Percentiles rank a stretch among this genome's conserved stretches.
phyloP scores from a whole-genome alignment of 1,140 invertebrate species.

The Drosophila lowei region DNA sequence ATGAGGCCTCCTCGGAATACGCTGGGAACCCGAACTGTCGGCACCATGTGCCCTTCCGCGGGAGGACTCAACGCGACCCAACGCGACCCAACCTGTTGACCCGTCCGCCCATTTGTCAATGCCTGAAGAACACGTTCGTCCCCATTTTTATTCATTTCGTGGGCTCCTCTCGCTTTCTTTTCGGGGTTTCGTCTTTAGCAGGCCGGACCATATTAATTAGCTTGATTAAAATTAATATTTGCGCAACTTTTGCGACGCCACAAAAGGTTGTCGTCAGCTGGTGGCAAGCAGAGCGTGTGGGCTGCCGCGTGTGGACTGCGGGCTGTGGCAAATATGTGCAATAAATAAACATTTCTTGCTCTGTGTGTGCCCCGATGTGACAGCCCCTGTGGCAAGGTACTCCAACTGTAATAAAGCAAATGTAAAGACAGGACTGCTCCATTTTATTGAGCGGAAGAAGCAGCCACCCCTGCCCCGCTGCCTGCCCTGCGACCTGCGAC shows the following conservation, averaged over 20 bases:
- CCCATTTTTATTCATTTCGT: slow-evolving; percentile 61
- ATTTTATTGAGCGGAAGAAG: slow-evolving; percentile 72
- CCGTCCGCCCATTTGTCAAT: slow-evolving; percentile 59
- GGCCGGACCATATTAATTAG: slow-evolving; percentile 80
- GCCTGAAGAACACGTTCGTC: slow-evolving; percentile 27
- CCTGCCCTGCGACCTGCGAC: slow-evolving; percentile 11
- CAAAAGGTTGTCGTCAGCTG: slow-evolving; percentile 28
- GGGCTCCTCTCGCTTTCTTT: slow-evolving; percentile 3
- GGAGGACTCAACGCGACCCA: no score
- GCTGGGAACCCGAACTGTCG: background rate
- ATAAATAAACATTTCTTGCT: slow-evolving; percentile 75
- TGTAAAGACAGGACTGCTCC: slow-evolving; percentile 65
- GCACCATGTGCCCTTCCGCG: no score
- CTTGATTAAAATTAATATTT: slow-evolving; percentile 82
- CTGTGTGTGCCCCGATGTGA: slow-evolving; percentile 38
- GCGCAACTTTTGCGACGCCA: slow-evolving; percentile 58
- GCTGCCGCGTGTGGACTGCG: background rate
- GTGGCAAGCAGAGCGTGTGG: background rate
- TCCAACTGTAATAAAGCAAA: slow-evolving; percentile 73
- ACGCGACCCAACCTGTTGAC: slow-evolving; percentile 50
- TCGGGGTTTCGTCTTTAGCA: slow-evolving; percentile 15
- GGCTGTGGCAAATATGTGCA: slow-evolving; percentile 52
- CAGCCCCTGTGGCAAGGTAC: slow-evolving; percentile 58
- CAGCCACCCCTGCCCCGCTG: background rate
- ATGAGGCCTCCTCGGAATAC: slow-evolving; percentile 34